phyloP scores from a whole-genome alignment of 2,888 invertebrate genomes.

The Drosophila prostipennis region DNA sequence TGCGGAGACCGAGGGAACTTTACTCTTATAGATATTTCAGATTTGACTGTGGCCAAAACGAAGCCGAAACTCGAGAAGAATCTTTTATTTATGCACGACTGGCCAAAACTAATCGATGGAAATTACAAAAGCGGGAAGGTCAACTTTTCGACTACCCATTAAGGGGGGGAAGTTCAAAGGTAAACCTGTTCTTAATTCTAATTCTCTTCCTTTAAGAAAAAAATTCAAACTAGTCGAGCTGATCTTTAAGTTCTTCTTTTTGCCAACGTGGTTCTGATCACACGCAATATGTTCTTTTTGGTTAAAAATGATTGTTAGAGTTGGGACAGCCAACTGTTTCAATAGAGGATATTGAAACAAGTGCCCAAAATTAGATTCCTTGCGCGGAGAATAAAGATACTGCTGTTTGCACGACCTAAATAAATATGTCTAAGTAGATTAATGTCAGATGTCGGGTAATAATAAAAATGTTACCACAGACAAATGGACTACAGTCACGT shows the following conservation, averaged over 20 bases:
- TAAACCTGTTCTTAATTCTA: slow-evolving; percentile 43
- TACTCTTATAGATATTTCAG: slow-evolving; percentile 13
- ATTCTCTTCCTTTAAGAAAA: slow-evolving; percentile 4
- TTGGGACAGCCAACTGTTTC: slow-evolving; percentile 29
- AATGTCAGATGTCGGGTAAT: slow-evolving; percentile 52
- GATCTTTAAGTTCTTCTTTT: slow-evolving; percentile 11
- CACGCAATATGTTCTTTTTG: background rate
- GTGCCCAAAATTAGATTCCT: slow-evolving; percentile 22
- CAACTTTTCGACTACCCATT: slow-evolving; percentile 50
- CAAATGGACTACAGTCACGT: slow-evolving; percentile 65
- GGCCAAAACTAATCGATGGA: slow-evolving; percentile 29
- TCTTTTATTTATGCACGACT: slow-evolving; percentile 33
- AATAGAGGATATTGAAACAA: slow-evolving; percentile 42
- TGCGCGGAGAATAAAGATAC: slow-evolving; percentile 12
- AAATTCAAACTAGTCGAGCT: background rate
- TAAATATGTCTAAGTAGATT: slow-evolving; percentile 57
- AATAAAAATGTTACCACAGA: slow-evolving; percentile 46
- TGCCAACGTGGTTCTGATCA: slow-evolving; percentile 25
- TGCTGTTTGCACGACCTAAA: slow-evolving; percentile 64
- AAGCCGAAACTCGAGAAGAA: slow-evolving; percentile 17
- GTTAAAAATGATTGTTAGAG: background rate
- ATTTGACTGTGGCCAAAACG: slow-evolving; percentile 18
- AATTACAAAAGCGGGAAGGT: slow-evolving; percentile 55
- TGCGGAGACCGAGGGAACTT: slow-evolving; percentile 24
- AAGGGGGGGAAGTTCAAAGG: slow-evolving; percentile 36